These are phyloP conservation scores for Ashinkailepas kermadecensis DNA, from an alignment of 2,888 invertebrate species.

Conservation along the genomic window DNA sequence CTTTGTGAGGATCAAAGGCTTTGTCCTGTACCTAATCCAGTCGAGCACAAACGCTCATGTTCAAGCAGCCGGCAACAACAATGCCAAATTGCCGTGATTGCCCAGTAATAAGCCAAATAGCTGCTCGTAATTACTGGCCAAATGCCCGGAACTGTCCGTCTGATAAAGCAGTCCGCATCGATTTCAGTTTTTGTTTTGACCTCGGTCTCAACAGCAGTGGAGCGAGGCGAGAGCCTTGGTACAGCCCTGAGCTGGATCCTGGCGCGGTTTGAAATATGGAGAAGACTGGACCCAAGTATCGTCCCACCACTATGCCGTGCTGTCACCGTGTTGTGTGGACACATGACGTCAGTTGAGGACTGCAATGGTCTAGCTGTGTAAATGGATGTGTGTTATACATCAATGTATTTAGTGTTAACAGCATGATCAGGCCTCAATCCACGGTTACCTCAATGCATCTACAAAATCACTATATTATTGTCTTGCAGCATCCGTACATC, in stretches of 20 bases:
- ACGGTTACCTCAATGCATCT: too few species aligned
- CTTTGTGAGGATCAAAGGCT: neutral
- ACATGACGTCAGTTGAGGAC: too few species aligned
- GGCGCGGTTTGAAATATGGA: too few species aligned
- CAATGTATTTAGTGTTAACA: too few species aligned
- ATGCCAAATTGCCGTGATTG: conserved; percentile 2
- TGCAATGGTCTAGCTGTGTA: too few species aligned
- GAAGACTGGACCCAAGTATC: too few species aligned
- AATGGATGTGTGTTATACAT: too few species aligned
- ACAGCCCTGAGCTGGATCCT: neutral
- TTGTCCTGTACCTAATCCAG: neutral
- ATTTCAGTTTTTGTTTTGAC: neutral
- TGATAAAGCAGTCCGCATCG: neutral
- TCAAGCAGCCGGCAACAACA: neutral
- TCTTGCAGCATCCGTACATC: too few species aligned
- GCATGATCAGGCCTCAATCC: too few species aligned
- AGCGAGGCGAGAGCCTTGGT: neutral
- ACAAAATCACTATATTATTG: too few species aligned
- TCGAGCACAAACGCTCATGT: neutral
- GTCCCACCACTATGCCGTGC: too few species aligned
- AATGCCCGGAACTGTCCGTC: neutral
- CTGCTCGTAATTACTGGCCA: neutral
- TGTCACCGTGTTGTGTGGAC: too few species aligned
- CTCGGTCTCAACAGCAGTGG: neutral
- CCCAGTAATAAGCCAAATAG: neutral